Evolutionary conservation across 1,140 invertebrate genomes (phyloP).

Genomic region (Polypedilum vanderplanki): DNA sequence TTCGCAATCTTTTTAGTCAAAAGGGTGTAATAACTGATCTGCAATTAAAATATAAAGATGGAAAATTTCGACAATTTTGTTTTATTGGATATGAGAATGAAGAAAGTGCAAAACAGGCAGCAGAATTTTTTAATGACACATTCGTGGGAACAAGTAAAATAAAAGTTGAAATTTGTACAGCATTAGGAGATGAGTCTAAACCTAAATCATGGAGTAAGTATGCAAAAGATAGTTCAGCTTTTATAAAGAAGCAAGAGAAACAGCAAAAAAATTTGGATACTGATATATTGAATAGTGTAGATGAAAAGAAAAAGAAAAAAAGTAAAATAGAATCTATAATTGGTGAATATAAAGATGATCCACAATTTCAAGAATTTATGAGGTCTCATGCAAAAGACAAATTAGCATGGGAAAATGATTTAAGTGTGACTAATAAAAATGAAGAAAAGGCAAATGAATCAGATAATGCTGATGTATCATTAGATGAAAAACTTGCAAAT

Average conservation of each 20-base stretch:
- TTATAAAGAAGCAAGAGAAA: conserved; percentile 49
- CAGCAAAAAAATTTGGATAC: conserved; percentile 32
- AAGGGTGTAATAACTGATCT: conserved; percentile 86
- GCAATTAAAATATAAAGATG: conserved; percentile 83
- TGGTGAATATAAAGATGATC: conserved; percentile 77
- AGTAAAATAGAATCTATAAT: conserved; percentile 55
- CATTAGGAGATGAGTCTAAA: conserved; percentile 71
- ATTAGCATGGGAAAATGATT: conserved; percentile 66
- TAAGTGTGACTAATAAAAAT: conserved; percentile 38
- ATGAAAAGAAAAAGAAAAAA: conserved; percentile 45
- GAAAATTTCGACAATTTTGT: conserved; percentile 84
- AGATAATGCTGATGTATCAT: conserved; percentile 37
- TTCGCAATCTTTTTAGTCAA: conserved; percentile 66
- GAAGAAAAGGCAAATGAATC: conserved; percentile 33
- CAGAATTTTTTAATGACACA: conserved; percentile 72
- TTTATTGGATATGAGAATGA: conserved; percentile 83
- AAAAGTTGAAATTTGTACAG: conserved; percentile 65
- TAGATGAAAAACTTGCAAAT: conserved; percentile 51
- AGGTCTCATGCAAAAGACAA: conserved; percentile 62
- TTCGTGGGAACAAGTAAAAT: conserved; percentile 77
- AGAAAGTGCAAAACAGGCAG: conserved; percentile 66
- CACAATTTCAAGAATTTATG: conserved; percentile 81
- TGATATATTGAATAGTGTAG: conserved; percentile 34
- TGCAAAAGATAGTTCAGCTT: conserved; percentile 59
- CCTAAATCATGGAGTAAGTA: conserved; percentile 88